Conservation (phyloP, 2,888 invertebrate species). For the Philereme transversata region DNA sequence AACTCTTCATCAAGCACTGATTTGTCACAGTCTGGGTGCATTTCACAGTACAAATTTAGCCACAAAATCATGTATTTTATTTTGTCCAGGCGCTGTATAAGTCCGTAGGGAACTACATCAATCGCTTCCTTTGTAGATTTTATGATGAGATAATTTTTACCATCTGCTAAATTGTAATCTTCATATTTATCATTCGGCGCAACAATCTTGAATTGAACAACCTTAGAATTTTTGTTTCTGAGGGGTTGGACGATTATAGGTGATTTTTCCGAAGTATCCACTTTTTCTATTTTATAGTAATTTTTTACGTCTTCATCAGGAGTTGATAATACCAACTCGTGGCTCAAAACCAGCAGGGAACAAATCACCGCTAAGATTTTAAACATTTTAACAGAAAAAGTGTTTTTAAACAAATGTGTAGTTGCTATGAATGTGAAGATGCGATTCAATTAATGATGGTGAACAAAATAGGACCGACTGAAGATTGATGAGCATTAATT, state of each 20-base stretch:
- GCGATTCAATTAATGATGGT: slow-evolving; percentile 38
- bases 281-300: slow-evolving; percentile 43
- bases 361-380: slow-evolving; percentile 31
- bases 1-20: slow-evolving; percentile 51
- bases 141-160: slow-evolving; percentile 47
- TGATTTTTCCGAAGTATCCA: slow-evolving; percentile 33
- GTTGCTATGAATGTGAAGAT: slow-evolving; percentile 23
- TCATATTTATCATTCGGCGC: slow-evolving; percentile 35
- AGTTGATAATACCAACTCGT: slow-evolving; percentile 36
- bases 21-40: slow-evolving; percentile 55
- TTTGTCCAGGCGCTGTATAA: slow-evolving; percentile 45
- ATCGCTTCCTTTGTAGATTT: slow-evolving; percentile 45
- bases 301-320: slow-evolving; percentile 30
- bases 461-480: slow-evolving; percentile 37
- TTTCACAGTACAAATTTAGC: slow-evolving; percentile 54
- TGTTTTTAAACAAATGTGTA: slow-evolving; percentile 5
- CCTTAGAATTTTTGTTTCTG: slow-evolving; percentile 33
- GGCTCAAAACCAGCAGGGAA: slow-evolving; percentile 26
- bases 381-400: slow-evolving; percentile 22
- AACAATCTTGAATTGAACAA: slow-evolving; percentile 40
- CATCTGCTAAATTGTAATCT: slow-evolving; percentile 33
- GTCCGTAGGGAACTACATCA: slow-evolving; percentile 42
- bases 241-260: slow-evolving; percentile 41
- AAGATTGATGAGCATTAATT: slow-evolving; percentile 50
- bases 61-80: slow-evolving; percentile 53